phyloP scores from a whole-genome alignment of 1,140 invertebrate genomes.

The Triops cancriformis region DNA sequence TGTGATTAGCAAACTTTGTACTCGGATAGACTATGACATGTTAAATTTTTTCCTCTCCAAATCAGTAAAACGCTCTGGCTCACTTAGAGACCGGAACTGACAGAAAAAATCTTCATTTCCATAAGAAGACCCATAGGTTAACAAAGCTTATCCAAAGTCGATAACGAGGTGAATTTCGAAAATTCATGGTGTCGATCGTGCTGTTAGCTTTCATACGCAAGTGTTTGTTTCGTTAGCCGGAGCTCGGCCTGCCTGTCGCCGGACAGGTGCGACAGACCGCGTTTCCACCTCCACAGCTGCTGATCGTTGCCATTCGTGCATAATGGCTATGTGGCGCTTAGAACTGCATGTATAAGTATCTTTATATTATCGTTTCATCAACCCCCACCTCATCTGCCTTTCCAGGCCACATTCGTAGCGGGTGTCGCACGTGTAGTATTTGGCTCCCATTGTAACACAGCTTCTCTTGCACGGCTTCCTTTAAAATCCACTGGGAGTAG shows the following conservation, averaged over 20 bases:
- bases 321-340: slow-evolving; percentile 1
- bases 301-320: neutral
- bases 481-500: neutral
- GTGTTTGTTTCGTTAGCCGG: neutral
- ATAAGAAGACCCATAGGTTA: too few species aligned
- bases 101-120: too few species aligned
- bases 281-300: slow-evolving; percentile 8
- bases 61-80: neutral
- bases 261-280: slow-evolving; percentile 1
- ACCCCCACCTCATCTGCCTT: neutral
- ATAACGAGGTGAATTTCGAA: neutral
- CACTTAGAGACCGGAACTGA: too few species aligned
- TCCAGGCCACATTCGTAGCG: neutral
- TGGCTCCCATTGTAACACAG: neutral
- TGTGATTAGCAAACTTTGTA: neutral
- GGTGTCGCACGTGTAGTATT: neutral
- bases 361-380: neutral
- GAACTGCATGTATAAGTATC: neutral
- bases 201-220: neutral
- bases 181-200: neutral
- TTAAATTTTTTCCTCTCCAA: neutral
- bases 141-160: neutral
- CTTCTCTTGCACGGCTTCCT: neutral
- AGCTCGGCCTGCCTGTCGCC: neutral
- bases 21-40: neutral